Evolutionary conservation across 2,888 invertebrate genomes (phyloP).

Genomic region (Cantharis rustica): DNA sequence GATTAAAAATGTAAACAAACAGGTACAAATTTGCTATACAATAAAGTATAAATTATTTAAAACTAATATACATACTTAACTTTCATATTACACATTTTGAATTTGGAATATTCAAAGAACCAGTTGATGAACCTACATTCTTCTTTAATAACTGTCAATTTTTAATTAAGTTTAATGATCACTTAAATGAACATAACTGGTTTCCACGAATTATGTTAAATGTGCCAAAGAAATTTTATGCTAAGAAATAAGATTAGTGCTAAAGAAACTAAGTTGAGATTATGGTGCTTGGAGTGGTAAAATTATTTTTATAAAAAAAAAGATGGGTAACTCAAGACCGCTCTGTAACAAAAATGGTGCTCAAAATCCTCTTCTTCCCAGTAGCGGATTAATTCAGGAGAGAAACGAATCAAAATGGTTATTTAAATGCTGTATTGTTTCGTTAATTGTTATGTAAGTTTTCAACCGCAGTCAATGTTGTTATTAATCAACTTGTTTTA

Average conservation of each 20-base stretch:
- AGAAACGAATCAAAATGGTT: not conserved
- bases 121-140: not conserved
- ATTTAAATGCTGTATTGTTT: not conserved
- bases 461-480: not conserved
- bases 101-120: not conserved
- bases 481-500: constrained; percentile 16
- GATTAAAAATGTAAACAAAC: not conserved
- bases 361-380: constrained; percentile 6
- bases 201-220: not conserved
- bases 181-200: not conserved
- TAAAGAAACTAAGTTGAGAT: not conserved
- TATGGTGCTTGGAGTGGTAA: not conserved
- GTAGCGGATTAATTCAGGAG: not conserved
- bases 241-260: not conserved
- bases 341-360: constrained; percentile 3
- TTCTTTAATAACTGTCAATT: not conserved
- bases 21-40: not conserved
- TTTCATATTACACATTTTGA: not conserved
- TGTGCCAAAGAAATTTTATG: not conserved
- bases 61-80: not conserved
- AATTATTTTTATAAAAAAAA: not conserved
- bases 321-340: constrained; percentile 11
- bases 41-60: not conserved
- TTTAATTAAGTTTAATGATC: not conserved
- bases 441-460: constrained; percentile 20